These are phyloP conservation scores for Typhlichthys subterraneus DNA, from an alignment of 2,797 vertebrate species.

Conservation along the genomic window DNA sequence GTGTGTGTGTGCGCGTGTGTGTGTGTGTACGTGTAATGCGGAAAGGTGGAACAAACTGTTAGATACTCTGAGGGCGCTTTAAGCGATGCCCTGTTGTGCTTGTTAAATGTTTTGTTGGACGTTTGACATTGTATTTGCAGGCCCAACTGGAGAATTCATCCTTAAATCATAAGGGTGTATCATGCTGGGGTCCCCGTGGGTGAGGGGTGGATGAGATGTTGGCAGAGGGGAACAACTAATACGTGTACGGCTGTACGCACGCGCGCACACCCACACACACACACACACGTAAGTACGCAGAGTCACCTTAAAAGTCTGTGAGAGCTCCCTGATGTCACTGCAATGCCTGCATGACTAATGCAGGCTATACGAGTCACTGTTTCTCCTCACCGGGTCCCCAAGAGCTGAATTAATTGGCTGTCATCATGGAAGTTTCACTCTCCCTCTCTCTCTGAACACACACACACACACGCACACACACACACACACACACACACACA, in stretches of 20 bases:
- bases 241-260: constrained; percentile 11
- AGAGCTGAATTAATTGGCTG: constrained; percentile 80
- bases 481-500: constrained; percentile 38
- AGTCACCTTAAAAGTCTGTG: constrained; percentile 75
- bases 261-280: background rate
- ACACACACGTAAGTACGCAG: background rate
- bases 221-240: constrained; percentile 65
- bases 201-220: constrained; percentile 63
- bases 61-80: constrained; percentile 58
- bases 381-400: constrained; percentile 61
- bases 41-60: constrained; percentile 40
- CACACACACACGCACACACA: constrained; percentile 1
- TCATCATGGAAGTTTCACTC: constrained; percentile 61
- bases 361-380: constrained; percentile 64
- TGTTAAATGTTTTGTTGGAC: constrained; percentile 70
- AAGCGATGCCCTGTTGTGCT: constrained; percentile 60
- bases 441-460: constrained; percentile 5
- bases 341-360: constrained; percentile 75
- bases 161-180: constrained; percentile 69
- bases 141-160: constrained; percentile 49
- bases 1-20: background rate
- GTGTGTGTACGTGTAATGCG: background rate
- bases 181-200: constrained; percentile 60
- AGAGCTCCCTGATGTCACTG: constrained; percentile 65
- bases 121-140: constrained; percentile 60